phyloP scores from a whole-genome alignment of 2,113 vertebrate genomes.

The Nothocercus julius region DNA sequence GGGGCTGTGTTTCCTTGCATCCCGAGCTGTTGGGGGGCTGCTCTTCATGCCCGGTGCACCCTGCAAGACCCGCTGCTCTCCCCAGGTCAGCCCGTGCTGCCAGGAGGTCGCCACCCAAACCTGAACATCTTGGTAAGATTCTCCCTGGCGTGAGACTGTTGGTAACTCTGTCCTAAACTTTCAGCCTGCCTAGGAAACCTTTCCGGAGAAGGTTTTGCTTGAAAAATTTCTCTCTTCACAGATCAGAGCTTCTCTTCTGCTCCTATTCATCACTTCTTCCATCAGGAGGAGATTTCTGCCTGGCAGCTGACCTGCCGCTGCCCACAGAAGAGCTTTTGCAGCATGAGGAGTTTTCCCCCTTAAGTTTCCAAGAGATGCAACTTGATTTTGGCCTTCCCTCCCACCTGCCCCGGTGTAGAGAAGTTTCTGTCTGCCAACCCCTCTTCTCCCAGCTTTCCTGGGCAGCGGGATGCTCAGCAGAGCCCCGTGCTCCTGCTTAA shows the following conservation, averaged over 20 bases:
- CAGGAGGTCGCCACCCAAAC: background rate
- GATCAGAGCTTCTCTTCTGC: background rate
- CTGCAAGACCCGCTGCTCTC: background rate
- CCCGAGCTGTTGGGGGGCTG: background rate
- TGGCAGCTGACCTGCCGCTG: background rate
- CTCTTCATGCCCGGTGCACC: background rate
- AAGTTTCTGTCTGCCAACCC: background rate
- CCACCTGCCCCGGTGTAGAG: no score
- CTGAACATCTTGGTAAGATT: background rate
- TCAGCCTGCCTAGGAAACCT: no score
- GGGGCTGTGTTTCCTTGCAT: background rate
- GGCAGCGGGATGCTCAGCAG: background rate
- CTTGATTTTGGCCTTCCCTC: background rate
- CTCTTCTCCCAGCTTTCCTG: background rate
- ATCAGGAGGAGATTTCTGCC: background rate
- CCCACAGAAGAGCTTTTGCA: background rate
- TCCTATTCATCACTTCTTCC: background rate
- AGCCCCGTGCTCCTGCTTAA: background rate
- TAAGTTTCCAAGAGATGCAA: background rate
- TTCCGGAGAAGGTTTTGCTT: background rate
- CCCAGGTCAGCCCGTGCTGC: accelerated
- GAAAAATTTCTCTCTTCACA: background rate
- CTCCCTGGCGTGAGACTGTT: background rate
- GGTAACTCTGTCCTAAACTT: background rate
- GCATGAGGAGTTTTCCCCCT: background rate